These are phyloP conservation scores for Drosophila varians DNA, from an alignment of 1,140 invertebrate genomes.

Conservation along the genomic window DNA sequence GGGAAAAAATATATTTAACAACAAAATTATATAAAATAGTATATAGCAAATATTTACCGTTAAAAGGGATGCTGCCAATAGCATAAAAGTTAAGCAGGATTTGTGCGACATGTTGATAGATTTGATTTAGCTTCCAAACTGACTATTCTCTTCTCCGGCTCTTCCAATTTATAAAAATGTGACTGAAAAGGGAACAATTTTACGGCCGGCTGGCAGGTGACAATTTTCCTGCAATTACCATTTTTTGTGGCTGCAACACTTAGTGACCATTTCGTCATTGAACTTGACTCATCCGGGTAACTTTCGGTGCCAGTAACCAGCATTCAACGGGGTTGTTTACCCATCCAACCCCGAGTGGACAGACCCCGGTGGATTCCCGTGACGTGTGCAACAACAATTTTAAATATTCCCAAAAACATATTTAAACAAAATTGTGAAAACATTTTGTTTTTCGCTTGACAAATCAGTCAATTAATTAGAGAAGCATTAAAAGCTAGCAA, in stretches of 20 bases:
- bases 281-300: slow-evolving; percentile 73
- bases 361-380: slow-evolving; percentile 33
- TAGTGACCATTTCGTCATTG: slow-evolving; percentile 69
- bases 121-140: slow-evolving; percentile 25
- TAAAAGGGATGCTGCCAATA: slow-evolving; percentile 26
- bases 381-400: slow-evolving; percentile 31
- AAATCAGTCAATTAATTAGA: slow-evolving; percentile 45
- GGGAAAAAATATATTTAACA: not conserved
- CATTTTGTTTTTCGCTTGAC: slow-evolving; percentile 44
- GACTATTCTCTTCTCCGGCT: slow-evolving; percentile 5
- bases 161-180: slow-evolving; percentile 54
- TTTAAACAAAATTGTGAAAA: slow-evolving; percentile 34
- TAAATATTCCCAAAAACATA: not conserved
- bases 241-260: slow-evolving; percentile 21
- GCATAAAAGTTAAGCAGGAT: not conserved
- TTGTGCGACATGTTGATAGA: slow-evolving; percentile 29
- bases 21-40: not conserved
- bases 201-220: slow-evolving; percentile 48
- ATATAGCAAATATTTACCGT: slow-evolving; percentile 26
- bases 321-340: slow-evolving; percentile 53
- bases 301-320: slow-evolving; percentile 26
- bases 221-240: slow-evolving; percentile 45
- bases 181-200: slow-evolving; percentile 50
- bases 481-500: slow-evolving; percentile 38
- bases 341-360: slow-evolving; percentile 19